A percentile compares a stretch with the other conserved stretches of the same genome.
phyloP scores from a whole-genome alignment of 2,113 vertebrate species.

The Cryptomyrus ogoouensis region DNA sequence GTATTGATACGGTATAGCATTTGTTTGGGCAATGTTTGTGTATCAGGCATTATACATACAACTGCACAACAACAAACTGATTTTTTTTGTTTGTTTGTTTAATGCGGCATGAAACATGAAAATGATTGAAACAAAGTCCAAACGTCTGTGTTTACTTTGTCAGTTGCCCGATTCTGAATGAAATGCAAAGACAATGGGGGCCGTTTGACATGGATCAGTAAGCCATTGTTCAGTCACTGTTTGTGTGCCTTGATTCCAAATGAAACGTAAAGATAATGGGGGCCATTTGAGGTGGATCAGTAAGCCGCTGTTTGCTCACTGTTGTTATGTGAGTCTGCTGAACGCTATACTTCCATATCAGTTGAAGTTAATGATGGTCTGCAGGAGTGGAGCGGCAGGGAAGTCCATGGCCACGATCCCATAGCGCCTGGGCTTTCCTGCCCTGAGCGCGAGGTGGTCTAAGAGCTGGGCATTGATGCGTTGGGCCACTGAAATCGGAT shows the following conservation, averaged over 20 bases:
- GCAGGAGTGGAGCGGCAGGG: constrained; percentile 57
- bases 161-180: not conserved
- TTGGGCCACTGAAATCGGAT: constrained; percentile 59
- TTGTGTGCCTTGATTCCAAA: not conserved
- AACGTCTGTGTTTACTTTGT: not conserved
- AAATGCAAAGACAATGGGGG: not conserved
- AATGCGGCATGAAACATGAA: not conserved
- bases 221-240: not conserved
- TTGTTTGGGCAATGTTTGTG: not conserved
- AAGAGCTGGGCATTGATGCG: constrained; percentile 59
- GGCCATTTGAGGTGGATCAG: not conserved
- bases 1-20: not conserved
- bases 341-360: constrained; percentile 15
- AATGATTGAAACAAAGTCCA: not conserved
- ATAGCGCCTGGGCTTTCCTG: constrained; percentile 45
- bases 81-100: not conserved
- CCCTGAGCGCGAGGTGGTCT: constrained; percentile 49
- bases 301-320: not conserved
- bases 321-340: not conserved
- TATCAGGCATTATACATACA: not conserved
- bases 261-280: not conserved
- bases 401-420: constrained; percentile 75
- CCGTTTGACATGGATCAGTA: not conserved
- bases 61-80: not conserved
- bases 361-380: constrained; percentile 65